Evolutionary conservation across 2,113 vertebrate species (phyloP).

Genomic region (Alligator mississippiensis): DNA sequence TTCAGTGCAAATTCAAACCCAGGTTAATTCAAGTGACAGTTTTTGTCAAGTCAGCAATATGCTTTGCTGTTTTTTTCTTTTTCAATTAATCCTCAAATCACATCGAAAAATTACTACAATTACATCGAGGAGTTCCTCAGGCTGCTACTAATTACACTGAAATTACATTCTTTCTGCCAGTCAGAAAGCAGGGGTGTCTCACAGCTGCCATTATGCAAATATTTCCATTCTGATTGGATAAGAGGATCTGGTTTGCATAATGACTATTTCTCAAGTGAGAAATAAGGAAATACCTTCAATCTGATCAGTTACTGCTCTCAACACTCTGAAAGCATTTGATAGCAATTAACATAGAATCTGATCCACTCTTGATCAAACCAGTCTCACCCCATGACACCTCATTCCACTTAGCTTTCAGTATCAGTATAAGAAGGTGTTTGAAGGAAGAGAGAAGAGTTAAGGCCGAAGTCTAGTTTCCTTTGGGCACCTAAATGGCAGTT

Average conservation of each 20-base stretch:
- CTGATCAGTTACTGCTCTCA: neutral
- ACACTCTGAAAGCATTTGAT: neutral
- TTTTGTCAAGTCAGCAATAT: neutral
- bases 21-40: neutral
- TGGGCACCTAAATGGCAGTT: too few relatives aligned
- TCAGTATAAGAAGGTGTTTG: too few relatives aligned
- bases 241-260: neutral
- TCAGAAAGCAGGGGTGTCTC: accelerated
- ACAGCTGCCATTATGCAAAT: neutral
- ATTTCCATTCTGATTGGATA: neutral
- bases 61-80: neutral
- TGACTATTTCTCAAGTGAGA: accelerated
- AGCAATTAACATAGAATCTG: neutral
- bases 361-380: neutral
- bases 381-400: neutral
- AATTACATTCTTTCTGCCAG: neutral
- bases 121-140: neutral
- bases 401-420: neutral
- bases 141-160: accelerated
- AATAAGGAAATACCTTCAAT: neutral
- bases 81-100: neutral
- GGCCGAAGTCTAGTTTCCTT: too few relatives aligned
- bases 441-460: too few relatives aligned
- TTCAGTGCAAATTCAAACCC: neutral
- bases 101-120: neutral